These are phyloP conservation scores for Papilio gigon DNA, from an alignment of 2,888 invertebrate genomes.

Conservation along the genomic window DNA sequence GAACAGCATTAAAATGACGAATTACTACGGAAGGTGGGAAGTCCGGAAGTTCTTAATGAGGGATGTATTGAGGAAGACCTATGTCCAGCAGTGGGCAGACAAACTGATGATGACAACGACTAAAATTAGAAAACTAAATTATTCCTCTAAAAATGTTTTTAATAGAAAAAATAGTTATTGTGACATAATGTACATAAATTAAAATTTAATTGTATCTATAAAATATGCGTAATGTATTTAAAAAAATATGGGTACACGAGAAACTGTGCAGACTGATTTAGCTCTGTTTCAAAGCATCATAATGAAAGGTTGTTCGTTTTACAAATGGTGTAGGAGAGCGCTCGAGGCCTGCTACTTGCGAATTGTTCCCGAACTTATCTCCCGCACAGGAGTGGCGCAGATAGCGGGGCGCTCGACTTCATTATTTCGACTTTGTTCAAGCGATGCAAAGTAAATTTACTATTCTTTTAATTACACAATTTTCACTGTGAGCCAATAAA, in stretches of 20 bases:
- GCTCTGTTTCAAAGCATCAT: conserved; percentile 16
- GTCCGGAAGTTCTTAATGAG: too few relatives aligned
- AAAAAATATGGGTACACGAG: background rate
- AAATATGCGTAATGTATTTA: too few relatives aligned
- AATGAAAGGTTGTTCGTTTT: conserved; percentile 34
- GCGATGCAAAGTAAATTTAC: conserved; percentile 40
- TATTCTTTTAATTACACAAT: conserved; percentile 40
- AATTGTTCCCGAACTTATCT: conserved; percentile 36
- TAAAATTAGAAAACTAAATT: too few relatives aligned
- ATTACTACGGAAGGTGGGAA: too few relatives aligned
- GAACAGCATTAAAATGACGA: too few relatives aligned
- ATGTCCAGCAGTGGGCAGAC: too few relatives aligned
- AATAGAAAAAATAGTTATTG: too few relatives aligned
- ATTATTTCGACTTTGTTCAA: conserved; percentile 42
- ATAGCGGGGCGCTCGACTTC: conserved; percentile 33
- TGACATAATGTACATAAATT: too few relatives aligned
- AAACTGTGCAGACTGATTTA: background rate
- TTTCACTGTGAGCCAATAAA: conserved; percentile 39
- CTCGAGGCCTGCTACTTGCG: conserved; percentile 28
- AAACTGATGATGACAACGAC: too few relatives aligned
- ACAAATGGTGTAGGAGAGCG: conserved; percentile 29
- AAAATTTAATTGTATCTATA: too few relatives aligned
- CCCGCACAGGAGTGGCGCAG: conserved; percentile 30
- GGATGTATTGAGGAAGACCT: too few relatives aligned
- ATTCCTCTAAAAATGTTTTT: too few relatives aligned